Evolutionary conservation across 2,888 invertebrate species (phyloP).

Genomic region (Mamestra brassicae): DNA sequence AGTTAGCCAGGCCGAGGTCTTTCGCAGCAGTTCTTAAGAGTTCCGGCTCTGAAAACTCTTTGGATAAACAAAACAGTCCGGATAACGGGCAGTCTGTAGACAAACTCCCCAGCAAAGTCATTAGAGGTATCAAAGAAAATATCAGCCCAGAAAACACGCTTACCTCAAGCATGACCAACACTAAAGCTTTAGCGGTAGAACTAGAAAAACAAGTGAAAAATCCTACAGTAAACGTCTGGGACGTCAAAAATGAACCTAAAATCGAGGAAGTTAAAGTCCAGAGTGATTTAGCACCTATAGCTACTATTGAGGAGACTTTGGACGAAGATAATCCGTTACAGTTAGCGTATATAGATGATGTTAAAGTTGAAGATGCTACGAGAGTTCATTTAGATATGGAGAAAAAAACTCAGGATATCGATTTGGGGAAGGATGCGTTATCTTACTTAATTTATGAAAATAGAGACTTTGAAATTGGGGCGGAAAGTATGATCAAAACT

Average conservation of each 20-base stretch:
- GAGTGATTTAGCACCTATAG: conserved; percentile 84
- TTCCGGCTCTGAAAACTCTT: conserved; percentile 85
- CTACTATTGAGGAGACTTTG: conserved; percentile 84
- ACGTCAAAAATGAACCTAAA: conserved; percentile 76
- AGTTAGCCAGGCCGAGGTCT: conserved; percentile 80
- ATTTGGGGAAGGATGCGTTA: conserved; percentile 86
- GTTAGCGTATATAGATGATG: conserved; percentile 81
- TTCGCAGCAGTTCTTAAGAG: conserved; percentile 87
- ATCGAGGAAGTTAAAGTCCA: conserved; percentile 73
- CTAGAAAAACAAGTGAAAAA: conserved; percentile 78
- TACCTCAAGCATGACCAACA: conserved; percentile 84
- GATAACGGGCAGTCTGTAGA: conserved; percentile 85
- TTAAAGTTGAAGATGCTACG: conserved; percentile 72
- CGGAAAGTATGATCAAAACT: conserved; percentile 56
- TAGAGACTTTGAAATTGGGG: conserved; percentile 73
- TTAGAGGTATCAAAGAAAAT: conserved; percentile 92
- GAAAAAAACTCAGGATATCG: conserved; percentile 75
- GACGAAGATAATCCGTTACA: conserved; percentile 75
- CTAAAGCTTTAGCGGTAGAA: conserved; percentile 82
- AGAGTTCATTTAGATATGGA: conserved; percentile 64
- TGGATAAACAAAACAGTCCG: conserved; percentile 84
- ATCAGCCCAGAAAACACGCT: conserved; percentile 92
- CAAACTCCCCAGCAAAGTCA: conserved; percentile 90
- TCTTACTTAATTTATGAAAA: conserved; percentile 84
- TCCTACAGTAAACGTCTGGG: conserved; percentile 71